Evolutionary conservation across 2,113 vertebrate species (phyloP).

Genomic region (Syrmaticus mikado): DNA sequence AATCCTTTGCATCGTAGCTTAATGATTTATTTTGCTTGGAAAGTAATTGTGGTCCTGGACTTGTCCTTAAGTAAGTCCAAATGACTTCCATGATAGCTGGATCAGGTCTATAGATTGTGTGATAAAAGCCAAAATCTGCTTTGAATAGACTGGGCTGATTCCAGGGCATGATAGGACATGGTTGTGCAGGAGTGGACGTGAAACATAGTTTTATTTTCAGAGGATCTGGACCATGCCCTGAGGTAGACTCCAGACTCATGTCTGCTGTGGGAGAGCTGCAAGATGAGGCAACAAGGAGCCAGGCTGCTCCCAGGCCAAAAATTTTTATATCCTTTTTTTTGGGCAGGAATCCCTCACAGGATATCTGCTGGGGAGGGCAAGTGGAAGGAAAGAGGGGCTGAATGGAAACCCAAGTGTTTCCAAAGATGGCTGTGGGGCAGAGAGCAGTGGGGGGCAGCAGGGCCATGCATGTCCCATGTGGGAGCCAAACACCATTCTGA

Average conservation of each 20-base stretch:
- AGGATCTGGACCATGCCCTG: not conserved
- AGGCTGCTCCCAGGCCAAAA: not conserved
- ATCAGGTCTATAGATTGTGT: not conserved
- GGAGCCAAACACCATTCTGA: not conserved
- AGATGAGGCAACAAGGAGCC: not conserved
- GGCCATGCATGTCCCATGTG: not conserved
- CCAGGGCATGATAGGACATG: accelerated
- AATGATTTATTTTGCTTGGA: conserved; percentile 62
- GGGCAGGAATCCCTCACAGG: accelerated
- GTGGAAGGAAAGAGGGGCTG: not conserved
- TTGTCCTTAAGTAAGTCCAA: conserved; percentile 5
- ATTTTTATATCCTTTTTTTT: not conserved
- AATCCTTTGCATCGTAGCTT: conserved; percentile 23
- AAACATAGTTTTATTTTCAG: not conserved
- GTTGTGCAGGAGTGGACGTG: accelerated
- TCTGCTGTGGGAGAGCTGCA: not conserved
- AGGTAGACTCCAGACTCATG: not conserved
- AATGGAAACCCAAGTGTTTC: not conserved
- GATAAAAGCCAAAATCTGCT: not conserved
- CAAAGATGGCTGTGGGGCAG: not conserved
- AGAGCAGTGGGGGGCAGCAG: not conserved
- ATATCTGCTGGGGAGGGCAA: not conserved
- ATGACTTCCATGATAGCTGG: conserved; percentile 4
- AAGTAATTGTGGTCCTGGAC: conserved; percentile 3
- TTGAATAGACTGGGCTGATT: not conserved